Evolutionary conservation across 2,113 vertebrate species (phyloP).

Genomic region (Cyprinodon tularosa): DNA sequence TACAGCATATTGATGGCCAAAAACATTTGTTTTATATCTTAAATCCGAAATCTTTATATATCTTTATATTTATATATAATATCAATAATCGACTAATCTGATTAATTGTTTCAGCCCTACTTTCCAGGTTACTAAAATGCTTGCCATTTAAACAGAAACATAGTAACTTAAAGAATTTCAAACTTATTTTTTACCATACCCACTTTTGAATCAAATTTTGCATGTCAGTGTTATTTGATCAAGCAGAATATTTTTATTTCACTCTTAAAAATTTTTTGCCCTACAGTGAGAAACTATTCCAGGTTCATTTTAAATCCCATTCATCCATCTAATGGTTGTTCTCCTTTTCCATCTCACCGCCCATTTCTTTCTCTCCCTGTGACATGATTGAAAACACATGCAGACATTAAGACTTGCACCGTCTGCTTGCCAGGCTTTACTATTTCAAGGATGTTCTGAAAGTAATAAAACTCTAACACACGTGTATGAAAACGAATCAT

Average conservation of each 20-base stretch:
- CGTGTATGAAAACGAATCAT: slow-evolving; percentile 32
- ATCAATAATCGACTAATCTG: not conserved
- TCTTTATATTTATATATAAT: too few species aligned
- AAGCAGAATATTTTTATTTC: not conserved
- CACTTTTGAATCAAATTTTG: not conserved
- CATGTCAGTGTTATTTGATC: not conserved
- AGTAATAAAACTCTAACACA: slow-evolving; percentile 35
- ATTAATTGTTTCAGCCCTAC: too few species aligned
- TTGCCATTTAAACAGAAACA: not conserved
- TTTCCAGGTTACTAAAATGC: not conserved
- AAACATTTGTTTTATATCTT: too few species aligned
- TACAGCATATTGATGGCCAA: too few species aligned
- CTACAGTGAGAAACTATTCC: not conserved
- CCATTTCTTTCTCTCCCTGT: not conserved
- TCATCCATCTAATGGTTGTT: not conserved
- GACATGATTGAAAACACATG: slow-evolving; percentile 16
- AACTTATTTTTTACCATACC: not conserved
- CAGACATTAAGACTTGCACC: slow-evolving; percentile 34
- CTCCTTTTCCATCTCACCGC: not conserved
- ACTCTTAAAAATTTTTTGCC: slow-evolving; percentile 1
- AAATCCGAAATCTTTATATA: too few species aligned
- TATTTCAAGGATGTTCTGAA: slow-evolving; percentile 20
- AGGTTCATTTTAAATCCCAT: not conserved
- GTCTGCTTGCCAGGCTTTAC: slow-evolving; percentile 13
- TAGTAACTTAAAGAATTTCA: not conserved